Percentiles rank a stretch among this genome's conserved stretches.
Conservation (phyloP, 2,888 invertebrate genomes). For the Hesperia comma region DNA sequence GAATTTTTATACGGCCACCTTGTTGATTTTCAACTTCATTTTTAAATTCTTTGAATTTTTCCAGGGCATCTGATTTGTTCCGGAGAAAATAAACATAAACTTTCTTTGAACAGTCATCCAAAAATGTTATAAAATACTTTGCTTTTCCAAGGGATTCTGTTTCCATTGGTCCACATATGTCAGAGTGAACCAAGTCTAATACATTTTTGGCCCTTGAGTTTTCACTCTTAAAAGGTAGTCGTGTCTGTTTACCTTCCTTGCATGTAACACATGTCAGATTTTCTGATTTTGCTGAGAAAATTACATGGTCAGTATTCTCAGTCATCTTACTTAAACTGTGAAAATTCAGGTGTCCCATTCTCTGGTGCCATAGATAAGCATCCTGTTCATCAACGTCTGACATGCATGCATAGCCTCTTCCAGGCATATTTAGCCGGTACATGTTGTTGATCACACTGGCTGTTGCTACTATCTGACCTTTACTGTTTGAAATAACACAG, state of each 20-base stretch:
- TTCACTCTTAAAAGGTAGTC: slow-evolving; percentile 37
- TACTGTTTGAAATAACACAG: slow-evolving; percentile 38
- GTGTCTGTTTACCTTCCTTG: slow-evolving; percentile 35
- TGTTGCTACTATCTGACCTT: slow-evolving; percentile 37
- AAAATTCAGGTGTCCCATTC: slow-evolving; percentile 43
- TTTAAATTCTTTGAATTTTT: slow-evolving; percentile 20
- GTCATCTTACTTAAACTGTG: slow-evolving; percentile 32
- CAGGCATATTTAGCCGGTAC: slow-evolving; percentile 39
- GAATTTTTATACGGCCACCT: background rate
- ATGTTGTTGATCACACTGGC: slow-evolving; percentile 40
- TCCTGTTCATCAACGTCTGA: slow-evolving; percentile 34
- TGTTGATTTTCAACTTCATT: slow-evolving; percentile 4
- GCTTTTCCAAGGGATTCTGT: slow-evolving; percentile 36
- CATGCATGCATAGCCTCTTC: slow-evolving; percentile 31
- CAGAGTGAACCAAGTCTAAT: slow-evolving; percentile 39
- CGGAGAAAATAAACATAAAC: slow-evolving; percentile 25
- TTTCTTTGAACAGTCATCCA: slow-evolving; percentile 42
- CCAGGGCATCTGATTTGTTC: slow-evolving; percentile 1
- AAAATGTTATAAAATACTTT: slow-evolving; percentile 40
- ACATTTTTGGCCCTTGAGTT: slow-evolving; percentile 4
- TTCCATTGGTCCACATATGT: slow-evolving; percentile 43
- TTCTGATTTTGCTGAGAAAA: slow-evolving; percentile 19
- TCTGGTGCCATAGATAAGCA: slow-evolving; percentile 39
- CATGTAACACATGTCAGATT: slow-evolving; percentile 33
- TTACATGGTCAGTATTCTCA: slow-evolving; percentile 22